A percentile compares a stretch with the other conserved stretches of the same genome.
These are phyloP conservation scores for Podiceps cristatus DNA, from an alignment of 2,113 vertebrate genomes.

Conservation along the genomic window DNA sequence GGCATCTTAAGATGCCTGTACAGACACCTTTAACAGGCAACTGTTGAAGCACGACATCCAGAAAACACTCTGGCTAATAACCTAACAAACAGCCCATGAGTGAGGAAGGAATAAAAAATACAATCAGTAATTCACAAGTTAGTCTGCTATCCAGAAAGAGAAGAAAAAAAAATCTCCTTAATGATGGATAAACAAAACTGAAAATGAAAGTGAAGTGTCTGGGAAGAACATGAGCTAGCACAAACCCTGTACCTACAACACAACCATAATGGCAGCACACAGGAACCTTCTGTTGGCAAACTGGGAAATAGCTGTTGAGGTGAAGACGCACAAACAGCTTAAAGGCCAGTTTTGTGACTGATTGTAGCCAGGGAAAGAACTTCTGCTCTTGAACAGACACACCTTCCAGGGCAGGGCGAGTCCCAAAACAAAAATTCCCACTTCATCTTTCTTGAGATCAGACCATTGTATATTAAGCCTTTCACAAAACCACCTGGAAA, in stretches of 20 bases:
- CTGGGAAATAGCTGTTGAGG: neutral
- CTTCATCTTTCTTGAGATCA: neutral
- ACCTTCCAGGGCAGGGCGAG: neutral
- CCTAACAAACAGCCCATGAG: neutral
- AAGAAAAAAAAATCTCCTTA: neutral
- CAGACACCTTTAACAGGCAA: neutral
- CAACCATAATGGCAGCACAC: neutral
- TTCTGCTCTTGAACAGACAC: neutral
- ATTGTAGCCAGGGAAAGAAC: neutral
- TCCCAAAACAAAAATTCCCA: neutral
- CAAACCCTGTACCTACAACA: neutral
- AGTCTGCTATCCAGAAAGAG: neutral
- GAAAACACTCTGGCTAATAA: neutral
- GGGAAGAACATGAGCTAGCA: neutral
- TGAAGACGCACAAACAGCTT: neutral
- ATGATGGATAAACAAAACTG: neutral
- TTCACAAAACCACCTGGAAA: neutral
- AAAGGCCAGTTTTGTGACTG: neutral
- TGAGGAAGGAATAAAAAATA: neutral
- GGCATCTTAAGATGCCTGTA: neutral
- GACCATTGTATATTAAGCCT: neutral
- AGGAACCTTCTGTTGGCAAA: neutral
- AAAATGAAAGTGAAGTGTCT: neutral
- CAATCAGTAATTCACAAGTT: neutral
- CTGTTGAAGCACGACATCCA: neutral